phyloP scores from a whole-genome alignment of 2,888 invertebrate species.

The Prosapia bicincta region DNA sequence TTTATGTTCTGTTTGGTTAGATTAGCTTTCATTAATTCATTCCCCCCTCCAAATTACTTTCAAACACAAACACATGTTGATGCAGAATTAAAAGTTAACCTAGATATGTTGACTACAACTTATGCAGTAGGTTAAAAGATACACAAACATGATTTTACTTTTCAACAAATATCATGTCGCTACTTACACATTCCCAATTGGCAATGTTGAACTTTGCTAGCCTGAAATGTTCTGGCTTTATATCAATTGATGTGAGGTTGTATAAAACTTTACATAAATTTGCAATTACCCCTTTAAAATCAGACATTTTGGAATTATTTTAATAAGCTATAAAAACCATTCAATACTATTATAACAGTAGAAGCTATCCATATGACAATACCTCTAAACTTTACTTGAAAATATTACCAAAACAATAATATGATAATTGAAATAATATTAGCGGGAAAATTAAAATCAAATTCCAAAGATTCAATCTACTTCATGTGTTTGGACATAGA shows the following conservation, averaged over 20 bases:
- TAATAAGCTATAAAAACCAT: too few relatives aligned
- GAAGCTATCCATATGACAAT: too few relatives aligned
- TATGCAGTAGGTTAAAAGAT: not conserved
- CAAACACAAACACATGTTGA: not conserved
- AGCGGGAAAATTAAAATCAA: too few relatives aligned
- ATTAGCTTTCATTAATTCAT: not conserved
- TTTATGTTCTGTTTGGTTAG: not conserved
- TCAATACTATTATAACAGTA: too few relatives aligned
- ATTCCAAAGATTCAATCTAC: too few relatives aligned
- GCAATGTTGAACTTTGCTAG: conserved; percentile 9
- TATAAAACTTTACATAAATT: not conserved
- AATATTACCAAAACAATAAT: too few relatives aligned
- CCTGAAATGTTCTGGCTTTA: conserved; percentile 16
- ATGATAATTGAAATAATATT: too few relatives aligned
- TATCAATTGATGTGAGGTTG: not conserved
- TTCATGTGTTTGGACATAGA: too few relatives aligned
- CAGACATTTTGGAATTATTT: conserved; percentile 2
- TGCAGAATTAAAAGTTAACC: not conserved
- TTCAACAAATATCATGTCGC: not conserved
- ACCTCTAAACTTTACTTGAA: too few relatives aligned
- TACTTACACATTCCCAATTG: not conserved
- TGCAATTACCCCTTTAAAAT: not conserved
- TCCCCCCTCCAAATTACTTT: too few relatives aligned
- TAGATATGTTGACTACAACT: not conserved
- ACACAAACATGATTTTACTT: not conserved